Conservation (phyloP, 2,113 vertebrate genomes). For the Prochilodus magdalenae region DNA sequence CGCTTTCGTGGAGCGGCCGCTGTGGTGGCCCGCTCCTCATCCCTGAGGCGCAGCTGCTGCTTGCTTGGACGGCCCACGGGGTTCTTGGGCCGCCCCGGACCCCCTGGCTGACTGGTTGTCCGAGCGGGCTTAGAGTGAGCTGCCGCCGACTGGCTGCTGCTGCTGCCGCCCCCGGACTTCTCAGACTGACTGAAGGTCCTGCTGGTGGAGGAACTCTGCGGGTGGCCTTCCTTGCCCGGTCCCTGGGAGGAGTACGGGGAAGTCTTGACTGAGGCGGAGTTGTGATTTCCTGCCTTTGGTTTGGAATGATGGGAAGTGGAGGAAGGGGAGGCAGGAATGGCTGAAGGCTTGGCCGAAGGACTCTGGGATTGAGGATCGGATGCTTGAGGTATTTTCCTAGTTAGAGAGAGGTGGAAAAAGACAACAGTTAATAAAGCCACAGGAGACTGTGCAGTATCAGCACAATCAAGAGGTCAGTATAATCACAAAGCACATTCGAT, state of each 20-base stretch:
- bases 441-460: too few relatives aligned
- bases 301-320: constrained; percentile 72
- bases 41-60: constrained; percentile 79
- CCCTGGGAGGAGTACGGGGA: constrained; percentile 66
- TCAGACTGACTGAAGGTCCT: constrained; percentile 57
- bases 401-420: neutral
- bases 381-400: constrained; percentile 91
- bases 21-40: constrained; percentile 51
- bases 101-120: constrained; percentile 67
- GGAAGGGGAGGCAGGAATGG: constrained; percentile 59
- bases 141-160: constrained; percentile 69
- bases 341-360: constrained; percentile 61
- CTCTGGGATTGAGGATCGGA: constrained; percentile 73
- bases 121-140: constrained; percentile 71
- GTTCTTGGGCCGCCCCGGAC: constrained; percentile 78
- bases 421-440: neutral
- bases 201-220: constrained; percentile 50
- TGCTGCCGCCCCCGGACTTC: constrained; percentile 75
- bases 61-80: constrained; percentile 83
- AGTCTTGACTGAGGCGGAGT: constrained; percentile 65
- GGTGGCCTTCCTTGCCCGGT: constrained; percentile 59
- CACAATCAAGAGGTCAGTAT: too few relatives aligned
- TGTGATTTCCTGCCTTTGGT: constrained; percentile 74
- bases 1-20: constrained; percentile 80
- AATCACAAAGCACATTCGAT: too few relatives aligned